Base-by-base conservation (phyloP, 2,113 vertebrate genomes). In the Heliornis fulica region DNA sequence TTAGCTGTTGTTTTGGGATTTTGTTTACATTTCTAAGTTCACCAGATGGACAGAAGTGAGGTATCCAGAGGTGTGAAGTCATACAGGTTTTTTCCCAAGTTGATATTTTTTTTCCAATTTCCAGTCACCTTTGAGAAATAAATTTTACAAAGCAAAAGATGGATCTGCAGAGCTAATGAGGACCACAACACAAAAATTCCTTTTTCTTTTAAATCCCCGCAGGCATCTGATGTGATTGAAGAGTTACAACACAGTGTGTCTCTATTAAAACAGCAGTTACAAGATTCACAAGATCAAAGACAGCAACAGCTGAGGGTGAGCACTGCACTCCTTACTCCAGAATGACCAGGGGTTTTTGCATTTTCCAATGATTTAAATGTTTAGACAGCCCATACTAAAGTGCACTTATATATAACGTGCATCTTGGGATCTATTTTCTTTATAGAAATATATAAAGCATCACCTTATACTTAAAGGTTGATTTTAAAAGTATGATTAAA, bases 241-340 rank as follows among this genome's bases (percentile, higher is more conserved):
- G 98, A 99, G 29, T 94, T 99, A 61, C 98, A 98, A 96, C 97
- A 91, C 54, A 97, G 72, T 5, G 80, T 98, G 61, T 96, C 96
- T 91, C 96, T 98, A 13, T 92, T 99, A 86, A 98, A 98, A 93
- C 98, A 98, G 80, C 98, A 99, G 93, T 87, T 99, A 74, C 97
- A 98, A 36, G 98, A 98, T 40, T 97, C 94, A 70, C 99, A 99
- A 64, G 97, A 97, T 95, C 97, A 97, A 87, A 98, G 95, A 87
- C 97, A 98, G 71, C 98, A 98, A 40, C 98, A 99, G 95, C 91
- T 98, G 92, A 98, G 95, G 98, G 99, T 99, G 97, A 95, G 97
- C 61, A 43, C 74, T 71, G 14, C 25, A 6, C 89, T 95, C 89
- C 53, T 90, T 25, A 32, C 40, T 83, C 48, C 57, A 22, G 68